Evolutionary conservation across 2,888 invertebrate species (phyloP).

Genomic region (Tethea ocularis): DNA sequence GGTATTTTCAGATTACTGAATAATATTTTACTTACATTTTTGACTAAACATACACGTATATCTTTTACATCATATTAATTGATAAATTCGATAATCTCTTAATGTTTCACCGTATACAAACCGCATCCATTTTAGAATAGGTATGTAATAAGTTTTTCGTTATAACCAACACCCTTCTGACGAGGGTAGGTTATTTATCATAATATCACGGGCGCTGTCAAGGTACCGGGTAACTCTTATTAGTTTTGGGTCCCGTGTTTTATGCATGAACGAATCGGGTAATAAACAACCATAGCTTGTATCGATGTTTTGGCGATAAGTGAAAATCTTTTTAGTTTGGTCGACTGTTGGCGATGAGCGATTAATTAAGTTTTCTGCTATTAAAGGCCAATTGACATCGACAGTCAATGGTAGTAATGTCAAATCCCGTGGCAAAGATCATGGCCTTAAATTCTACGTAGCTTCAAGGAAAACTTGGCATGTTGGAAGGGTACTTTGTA

Average conservation of each 20-base stretch:
- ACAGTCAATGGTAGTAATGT: too few species aligned
- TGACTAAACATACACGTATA: too few species aligned
- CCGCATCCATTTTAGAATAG: constrained; percentile 17
- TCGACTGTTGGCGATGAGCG: background rate
- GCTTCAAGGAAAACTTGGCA: too few species aligned
- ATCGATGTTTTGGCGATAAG: constrained; percentile 41
- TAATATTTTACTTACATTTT: too few species aligned
- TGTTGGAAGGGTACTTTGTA: too few species aligned
- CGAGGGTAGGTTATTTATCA: constrained; percentile 78
- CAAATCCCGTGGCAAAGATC: too few species aligned
- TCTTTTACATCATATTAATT: background rate
- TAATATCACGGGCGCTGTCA: constrained; percentile 71
- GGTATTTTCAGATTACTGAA: too few species aligned
- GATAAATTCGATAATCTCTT: background rate
- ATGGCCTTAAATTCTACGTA: too few species aligned
- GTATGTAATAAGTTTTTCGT: constrained; percentile 21
- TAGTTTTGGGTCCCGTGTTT: constrained; percentile 70
- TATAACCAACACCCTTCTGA: constrained; percentile 44
- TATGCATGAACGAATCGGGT: constrained; percentile 66
- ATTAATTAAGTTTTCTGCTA: constrained; percentile 12
- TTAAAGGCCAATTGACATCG: too few species aligned
- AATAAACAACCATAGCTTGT: constrained; percentile 42
- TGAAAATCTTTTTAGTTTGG: constrained; percentile 7
- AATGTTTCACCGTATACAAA: constrained; percentile 15
- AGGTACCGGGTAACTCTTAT: constrained; percentile 65